A percentile compares a stretch with the other conserved stretches of the same genome.
Evolutionary conservation across 2,888 invertebrate genomes (phyloP).

Genomic region (Panopea generosa): DNA sequence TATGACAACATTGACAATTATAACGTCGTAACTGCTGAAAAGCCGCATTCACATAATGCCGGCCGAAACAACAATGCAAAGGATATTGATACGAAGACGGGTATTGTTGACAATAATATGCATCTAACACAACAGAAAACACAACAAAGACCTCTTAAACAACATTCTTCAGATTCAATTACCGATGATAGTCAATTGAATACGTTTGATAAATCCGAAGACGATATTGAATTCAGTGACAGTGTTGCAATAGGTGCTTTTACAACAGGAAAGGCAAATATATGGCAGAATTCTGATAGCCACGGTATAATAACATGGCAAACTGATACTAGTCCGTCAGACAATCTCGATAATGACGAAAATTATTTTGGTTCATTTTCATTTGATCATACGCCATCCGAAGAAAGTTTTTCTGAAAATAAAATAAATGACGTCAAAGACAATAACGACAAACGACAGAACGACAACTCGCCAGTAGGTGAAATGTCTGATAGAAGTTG

Average conservation of each 20-base stretch:
- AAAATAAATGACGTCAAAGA: conserved; percentile 14
- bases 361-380: conserved; percentile 71
- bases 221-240: conserved; percentile 76
- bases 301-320: conserved; percentile 69
- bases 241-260: conserved; percentile 67
- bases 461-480: conserved; percentile 3
- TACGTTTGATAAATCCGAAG: conserved; percentile 71
- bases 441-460: conserved; percentile 18
- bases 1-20: conserved; percentile 46
- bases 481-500: conserved; percentile 22
- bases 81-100: conserved; percentile 46
- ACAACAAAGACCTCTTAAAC: conserved; percentile 38
- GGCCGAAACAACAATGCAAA: conserved; percentile 39
- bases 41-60: conserved; percentile 8
- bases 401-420: conserved; percentile 47
- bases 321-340: conserved; percentile 79
- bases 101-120: conserved; percentile 48
- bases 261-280: conserved; percentile 68
- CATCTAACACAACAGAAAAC: conserved; percentile 38
- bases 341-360: conserved; percentile 75
- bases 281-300: conserved; percentile 67
- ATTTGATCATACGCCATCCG: conserved; percentile 72
- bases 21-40: conserved; percentile 54
- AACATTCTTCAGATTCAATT: conserved; percentile 56
- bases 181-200: conserved; percentile 69